Evolutionary conservation across 92 coral and sea anemone genomes (phyloP).

Genomic region (Pocillopora grandis): DNA sequence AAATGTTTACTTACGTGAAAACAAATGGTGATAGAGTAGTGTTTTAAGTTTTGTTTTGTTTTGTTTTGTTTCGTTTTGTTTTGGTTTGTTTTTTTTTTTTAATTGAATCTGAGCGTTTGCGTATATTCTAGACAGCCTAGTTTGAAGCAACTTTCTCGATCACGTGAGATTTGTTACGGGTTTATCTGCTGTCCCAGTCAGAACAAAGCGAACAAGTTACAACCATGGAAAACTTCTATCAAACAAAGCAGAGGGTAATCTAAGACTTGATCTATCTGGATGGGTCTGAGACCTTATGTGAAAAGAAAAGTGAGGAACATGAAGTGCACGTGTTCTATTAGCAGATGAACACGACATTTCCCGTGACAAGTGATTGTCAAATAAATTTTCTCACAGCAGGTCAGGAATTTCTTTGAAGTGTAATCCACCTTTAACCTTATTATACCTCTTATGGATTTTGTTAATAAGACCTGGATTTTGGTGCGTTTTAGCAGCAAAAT

Average conservation of each 20-base stretch:
- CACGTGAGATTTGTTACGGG: not conserved
- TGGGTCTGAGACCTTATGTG: not conserved
- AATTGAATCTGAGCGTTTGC: too few species aligned
- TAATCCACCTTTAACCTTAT: conserved; percentile 25
- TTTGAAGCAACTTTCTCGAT: not conserved
- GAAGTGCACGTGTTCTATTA: not conserved
- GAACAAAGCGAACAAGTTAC: not conserved
- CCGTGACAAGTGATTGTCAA: not conserved
- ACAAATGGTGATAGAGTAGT: too few species aligned
- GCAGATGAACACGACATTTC: not conserved
- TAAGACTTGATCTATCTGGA: conserved; percentile 3
- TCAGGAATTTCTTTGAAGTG: not conserved
- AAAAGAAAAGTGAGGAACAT: not conserved
- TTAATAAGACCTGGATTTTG: not conserved
- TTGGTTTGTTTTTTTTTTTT: too few species aligned
- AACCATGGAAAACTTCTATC: not conserved
- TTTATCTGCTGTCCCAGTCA: conserved; percentile 5
- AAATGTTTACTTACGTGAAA: too few species aligned
- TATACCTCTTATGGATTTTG: not conserved
- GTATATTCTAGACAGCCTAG: too few species aligned
- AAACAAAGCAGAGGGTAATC: too few species aligned
- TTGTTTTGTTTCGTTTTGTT: too few species aligned
- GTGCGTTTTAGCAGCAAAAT: not conserved
- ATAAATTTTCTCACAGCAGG: conserved; percentile 1
- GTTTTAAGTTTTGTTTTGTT: too few species aligned